These are phyloP conservation scores for Moxostoma hubbsi DNA, from an alignment of 2,797 vertebrate species.

Conservation along the genomic window DNA sequence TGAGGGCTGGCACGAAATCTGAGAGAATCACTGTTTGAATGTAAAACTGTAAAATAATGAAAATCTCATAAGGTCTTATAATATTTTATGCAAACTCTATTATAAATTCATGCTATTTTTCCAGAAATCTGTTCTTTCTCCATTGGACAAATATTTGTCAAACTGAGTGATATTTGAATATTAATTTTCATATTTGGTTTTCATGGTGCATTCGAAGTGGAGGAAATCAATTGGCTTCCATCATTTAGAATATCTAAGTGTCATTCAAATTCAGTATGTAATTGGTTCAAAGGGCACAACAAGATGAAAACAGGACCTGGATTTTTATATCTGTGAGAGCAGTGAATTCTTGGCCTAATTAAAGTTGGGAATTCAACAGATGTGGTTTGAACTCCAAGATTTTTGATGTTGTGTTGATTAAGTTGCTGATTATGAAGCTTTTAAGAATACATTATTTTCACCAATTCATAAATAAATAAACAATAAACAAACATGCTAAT, in stretches of 20 bases:
- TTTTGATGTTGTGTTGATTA: not conserved
- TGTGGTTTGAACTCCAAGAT: not conserved
- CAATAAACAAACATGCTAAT: not conserved
- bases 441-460: not conserved
- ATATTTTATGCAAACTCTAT: constrained; percentile 2
- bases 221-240: not conserved
- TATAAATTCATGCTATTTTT: not conserved
- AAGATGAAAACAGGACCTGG: constrained; percentile 3
- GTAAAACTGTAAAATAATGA: not conserved
- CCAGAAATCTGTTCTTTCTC: not conserved
- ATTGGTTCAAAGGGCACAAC: constrained; percentile 30
- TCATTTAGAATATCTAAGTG: constrained; percentile 25
- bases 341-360: constrained; percentile 30
- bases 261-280: constrained; percentile 16
- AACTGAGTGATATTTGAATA: constrained; percentile 36
- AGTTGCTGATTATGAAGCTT: not conserved
- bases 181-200: constrained; percentile 1
- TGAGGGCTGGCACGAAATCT: not conserved
- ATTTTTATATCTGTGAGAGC: not conserved
- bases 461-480: not conserved
- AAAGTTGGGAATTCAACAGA: constrained; percentile 6
- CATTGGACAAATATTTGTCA: no score
- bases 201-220: constrained; percentile 8
- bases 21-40: not conserved
- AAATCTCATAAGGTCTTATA: not conserved